Conservation (phyloP, 2,113 vertebrate species). For the Eleginops maclovinus region DNA sequence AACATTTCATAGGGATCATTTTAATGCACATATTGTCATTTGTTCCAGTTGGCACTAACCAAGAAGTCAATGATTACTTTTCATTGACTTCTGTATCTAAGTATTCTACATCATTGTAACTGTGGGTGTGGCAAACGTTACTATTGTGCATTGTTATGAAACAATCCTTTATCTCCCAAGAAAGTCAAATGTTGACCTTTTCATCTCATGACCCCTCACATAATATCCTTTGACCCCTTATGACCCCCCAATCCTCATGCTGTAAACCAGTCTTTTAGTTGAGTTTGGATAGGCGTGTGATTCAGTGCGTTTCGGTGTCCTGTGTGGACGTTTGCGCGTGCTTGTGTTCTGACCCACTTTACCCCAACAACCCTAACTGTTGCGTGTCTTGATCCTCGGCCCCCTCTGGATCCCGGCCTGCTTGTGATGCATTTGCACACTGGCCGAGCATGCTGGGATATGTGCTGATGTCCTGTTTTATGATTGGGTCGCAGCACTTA, state of each 20-base stretch:
- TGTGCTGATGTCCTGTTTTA: conserved; percentile 63
- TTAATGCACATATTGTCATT: too few species aligned
- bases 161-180: background rate
- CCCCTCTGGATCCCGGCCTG: conserved; percentile 38
- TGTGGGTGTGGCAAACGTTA: too few species aligned
- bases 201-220: background rate
- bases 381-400: conserved; percentile 46
- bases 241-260: background rate
- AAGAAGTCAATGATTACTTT: too few species aligned
- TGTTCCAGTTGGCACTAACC: too few species aligned
- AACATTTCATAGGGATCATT: too few species aligned
- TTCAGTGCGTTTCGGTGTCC: conserved; percentile 17
- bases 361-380: conserved; percentile 21
- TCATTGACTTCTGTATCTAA: too few species aligned
- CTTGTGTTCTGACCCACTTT: conserved; percentile 66
- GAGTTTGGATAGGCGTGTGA: background rate
- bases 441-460: conserved; percentile 54
- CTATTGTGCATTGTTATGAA: too few species aligned
- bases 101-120: too few species aligned
- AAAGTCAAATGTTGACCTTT: background rate
- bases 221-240: background rate
- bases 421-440: conserved; percentile 29
- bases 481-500: conserved; percentile 68
- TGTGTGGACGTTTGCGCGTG: conserved; percentile 24
- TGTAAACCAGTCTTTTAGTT: background rate